phyloP scores from a whole-genome alignment of 2,888 invertebrate species.

The Nasonovia ribisnigri region DNA sequence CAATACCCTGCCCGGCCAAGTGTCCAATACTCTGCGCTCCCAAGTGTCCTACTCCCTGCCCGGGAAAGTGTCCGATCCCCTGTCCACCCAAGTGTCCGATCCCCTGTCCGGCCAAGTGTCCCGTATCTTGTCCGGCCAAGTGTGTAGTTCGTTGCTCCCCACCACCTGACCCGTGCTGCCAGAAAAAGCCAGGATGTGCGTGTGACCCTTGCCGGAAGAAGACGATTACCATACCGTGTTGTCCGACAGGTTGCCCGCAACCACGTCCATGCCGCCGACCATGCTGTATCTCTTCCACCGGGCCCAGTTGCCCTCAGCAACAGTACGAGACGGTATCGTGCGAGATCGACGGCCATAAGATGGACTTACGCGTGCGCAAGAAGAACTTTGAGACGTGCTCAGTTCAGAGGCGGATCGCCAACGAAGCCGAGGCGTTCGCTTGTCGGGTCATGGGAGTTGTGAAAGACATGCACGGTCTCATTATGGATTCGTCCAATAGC shows the following conservation, averaged over 20 bases:
- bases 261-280: background rate
- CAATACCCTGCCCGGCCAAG: background rate
- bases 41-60: background rate
- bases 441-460: background rate
- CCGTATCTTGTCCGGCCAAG: background rate
- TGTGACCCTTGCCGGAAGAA: background rate
- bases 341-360: slow-evolving; percentile 26
- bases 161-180: background rate
- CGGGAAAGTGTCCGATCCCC: background rate
- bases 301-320: background rate
- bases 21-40: background rate
- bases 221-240: background rate
- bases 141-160: background rate
- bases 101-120: background rate
- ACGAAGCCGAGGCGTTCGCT: background rate
- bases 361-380: slow-evolving; percentile 31
- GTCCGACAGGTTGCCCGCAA: background rate
- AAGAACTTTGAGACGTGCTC: background rate
- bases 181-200: background rate
- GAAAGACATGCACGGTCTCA: background rate
- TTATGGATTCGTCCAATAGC: background rate
- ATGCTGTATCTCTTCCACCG: background rate
- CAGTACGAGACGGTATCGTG: slow-evolving; percentile 19
- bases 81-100: background rate
- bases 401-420: background rate